Evolutionary conservation across 2,888 invertebrate genomes (phyloP).

Genomic region (Leucoma salicis): DNA sequence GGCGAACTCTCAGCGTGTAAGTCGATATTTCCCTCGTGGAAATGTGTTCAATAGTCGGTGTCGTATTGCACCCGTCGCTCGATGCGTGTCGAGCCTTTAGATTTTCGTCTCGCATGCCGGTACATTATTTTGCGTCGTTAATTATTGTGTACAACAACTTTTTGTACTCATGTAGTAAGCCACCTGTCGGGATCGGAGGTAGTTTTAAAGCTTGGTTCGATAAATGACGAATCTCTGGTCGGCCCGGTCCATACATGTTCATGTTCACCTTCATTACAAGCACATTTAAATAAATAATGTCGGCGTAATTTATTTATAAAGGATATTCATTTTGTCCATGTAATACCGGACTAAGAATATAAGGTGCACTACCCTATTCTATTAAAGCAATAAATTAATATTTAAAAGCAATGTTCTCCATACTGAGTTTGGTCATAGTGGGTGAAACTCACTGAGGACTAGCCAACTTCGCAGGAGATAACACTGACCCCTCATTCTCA

Average conservation of each 20-base stretch:
- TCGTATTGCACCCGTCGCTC: constrained; percentile 59
- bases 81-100: constrained; percentile 71
- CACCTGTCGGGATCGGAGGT: constrained; percentile 65
- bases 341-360: no score
- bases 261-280: constrained; percentile 60
- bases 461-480: no score
- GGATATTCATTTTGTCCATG: no score
- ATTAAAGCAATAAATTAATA: no score
- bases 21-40: constrained; percentile 78
- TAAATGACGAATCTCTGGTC: constrained; percentile 51
- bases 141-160: constrained; percentile 72
- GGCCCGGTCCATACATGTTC: constrained; percentile 49
- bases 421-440: no score
- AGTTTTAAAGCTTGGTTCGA: constrained; percentile 56
- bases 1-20: constrained; percentile 66
- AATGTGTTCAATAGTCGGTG: constrained; percentile 75
- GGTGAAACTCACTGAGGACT: no score
- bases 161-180: constrained; percentile 62
- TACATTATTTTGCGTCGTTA: constrained; percentile 80
- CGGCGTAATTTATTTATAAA: constrained; percentile 34
- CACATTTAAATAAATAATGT: constrained; percentile 31
- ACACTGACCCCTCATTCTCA: no score
- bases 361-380: no score
- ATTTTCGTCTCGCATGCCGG: constrained; percentile 79
- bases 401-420: no score